Conservation (phyloP, 2,113 vertebrate species). For the Mobula hypostoma region DNA sequence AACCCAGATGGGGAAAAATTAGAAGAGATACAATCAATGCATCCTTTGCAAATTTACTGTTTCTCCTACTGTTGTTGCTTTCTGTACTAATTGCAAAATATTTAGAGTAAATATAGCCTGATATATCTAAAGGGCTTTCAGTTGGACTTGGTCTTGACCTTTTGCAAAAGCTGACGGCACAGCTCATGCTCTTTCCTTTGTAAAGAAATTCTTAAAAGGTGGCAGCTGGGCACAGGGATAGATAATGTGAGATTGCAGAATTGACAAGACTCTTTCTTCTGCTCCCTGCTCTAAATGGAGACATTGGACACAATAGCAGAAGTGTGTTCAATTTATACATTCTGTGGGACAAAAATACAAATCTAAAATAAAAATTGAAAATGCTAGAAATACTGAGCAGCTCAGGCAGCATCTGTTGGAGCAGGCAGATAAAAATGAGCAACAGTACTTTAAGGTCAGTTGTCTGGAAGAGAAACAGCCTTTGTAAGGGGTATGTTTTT, state of each 20-base stretch:
- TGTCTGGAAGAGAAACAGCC: background rate
- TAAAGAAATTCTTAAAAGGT: background rate
- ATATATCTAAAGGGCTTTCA: no score
- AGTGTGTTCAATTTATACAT: background rate
- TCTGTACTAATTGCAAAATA: background rate
- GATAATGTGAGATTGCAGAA: background rate
- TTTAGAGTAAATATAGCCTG: background rate
- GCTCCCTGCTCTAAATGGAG: background rate
- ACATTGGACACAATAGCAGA: background rate
- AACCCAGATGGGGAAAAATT: background rate
- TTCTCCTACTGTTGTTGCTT: background rate
- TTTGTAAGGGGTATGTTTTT: no score
- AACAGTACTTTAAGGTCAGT: background rate
- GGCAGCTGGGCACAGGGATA: background rate
- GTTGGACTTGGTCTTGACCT: background rate
- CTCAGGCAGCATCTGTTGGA: background rate
- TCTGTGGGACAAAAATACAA: background rate
- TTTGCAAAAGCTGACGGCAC: background rate
- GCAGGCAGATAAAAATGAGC: background rate
- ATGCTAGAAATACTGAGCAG: background rate
- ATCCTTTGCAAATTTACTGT: background rate
- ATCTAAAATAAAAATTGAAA: background rate
- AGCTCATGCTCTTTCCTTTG: background rate
- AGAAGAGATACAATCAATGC: background rate
- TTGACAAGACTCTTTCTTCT: background rate